Evolutionary conservation across 2,888 invertebrate genomes (phyloP).

Genomic region (Syrphus vitripennis): DNA sequence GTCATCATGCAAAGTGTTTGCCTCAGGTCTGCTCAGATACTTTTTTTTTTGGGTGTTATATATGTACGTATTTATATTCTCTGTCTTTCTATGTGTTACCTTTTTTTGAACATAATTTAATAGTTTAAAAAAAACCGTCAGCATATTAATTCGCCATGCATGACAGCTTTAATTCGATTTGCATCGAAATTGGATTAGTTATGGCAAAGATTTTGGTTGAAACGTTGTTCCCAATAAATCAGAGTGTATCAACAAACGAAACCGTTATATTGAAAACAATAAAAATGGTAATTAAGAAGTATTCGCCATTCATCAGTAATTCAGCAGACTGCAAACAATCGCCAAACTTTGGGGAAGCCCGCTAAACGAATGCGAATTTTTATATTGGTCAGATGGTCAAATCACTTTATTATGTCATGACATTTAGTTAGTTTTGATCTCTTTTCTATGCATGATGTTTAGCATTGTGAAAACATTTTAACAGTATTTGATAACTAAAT

Average conservation of each 20-base stretch:
- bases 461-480: neutral
- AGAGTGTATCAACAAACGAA: neutral
- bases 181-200: neutral
- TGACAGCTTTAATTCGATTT: neutral
- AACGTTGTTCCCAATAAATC: neutral
- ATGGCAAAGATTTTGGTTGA: neutral
- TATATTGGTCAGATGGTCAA: neutral
- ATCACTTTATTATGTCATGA: neutral
- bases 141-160: neutral
- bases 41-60: neutral
- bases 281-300: conserved; percentile 13
- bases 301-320: neutral
- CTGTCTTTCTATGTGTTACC: neutral
- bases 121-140: neutral
- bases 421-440: neutral
- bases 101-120: neutral
- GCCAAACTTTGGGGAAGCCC: neutral
- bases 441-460: neutral
- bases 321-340: neutral
- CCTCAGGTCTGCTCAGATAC: neutral
- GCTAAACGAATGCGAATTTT: conserved; percentile 11
- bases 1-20: conserved; percentile 42
- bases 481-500: neutral
- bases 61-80: neutral
- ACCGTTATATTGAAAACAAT: neutral